Base-by-base conservation (phyloP, 2,113 vertebrate species). In the Erythrolamprus reginae region DNA sequence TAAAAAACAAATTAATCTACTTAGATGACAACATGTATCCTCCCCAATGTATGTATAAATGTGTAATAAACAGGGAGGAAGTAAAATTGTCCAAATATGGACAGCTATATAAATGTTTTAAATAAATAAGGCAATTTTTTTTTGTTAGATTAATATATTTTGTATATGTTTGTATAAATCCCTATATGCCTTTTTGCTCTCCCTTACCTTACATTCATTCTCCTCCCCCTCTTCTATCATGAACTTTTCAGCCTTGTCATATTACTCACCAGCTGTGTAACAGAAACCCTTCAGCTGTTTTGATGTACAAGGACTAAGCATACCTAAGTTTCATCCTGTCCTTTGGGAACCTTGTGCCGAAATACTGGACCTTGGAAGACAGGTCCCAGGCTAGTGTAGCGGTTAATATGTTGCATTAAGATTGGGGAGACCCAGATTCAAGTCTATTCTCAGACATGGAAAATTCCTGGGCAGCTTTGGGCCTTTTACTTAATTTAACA, bases 201-300 rank as follows among this genome's bases (percentile, higher is more conserved):
- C 88, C 91, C 87, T 85, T 90, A 93, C 91, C 87, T 85, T 90
- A 93, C 91, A 92, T 90, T 1, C 88, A 26, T 89, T 87, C 85
- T 93, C 89, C 2, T n/a, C 93, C 90, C 91, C 33, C 84, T 95
- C 91, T 93, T 56, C 91, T 93, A 88, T 92, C 92, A 3, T 89
- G 93, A 95, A 86, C 88, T 53, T 95, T 93, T 93, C 94, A 93
- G 90, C 89, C 85, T 94, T 92, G 92, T 92, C 86, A 82, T 92
- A 93, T 94, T 94, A 94, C 93, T 96, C 92, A 94, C 88, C 84
- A 95, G 95, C 92, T 92, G 88, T 94, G 97, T 97, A 97, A 97
- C 93, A 92, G 91, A 96, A 97, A 94, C 95, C 89, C 88, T 95
- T 96, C 97, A 97, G 96, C 97, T 97, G 96, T 96, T 95, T 88